Evolutionary conservation across 35 echinoderm and acorn worm species (phyloP).

Genomic region (Anneissia japonica): DNA sequence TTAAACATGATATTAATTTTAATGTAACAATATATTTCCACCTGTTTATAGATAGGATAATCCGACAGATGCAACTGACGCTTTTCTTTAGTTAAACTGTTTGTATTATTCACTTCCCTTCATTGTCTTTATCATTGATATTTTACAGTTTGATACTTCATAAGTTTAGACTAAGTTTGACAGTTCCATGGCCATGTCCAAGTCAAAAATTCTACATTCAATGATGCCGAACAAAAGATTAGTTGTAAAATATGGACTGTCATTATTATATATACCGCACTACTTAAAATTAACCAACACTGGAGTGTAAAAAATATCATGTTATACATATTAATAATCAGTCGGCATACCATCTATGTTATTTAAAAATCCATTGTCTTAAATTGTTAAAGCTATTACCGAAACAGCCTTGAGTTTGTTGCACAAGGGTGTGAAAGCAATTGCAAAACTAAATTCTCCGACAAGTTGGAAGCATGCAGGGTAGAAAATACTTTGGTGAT

Average conservation of each 20-base stretch:
- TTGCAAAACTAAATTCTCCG: neutral
- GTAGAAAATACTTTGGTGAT: neutral
- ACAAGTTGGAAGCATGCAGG: neutral
- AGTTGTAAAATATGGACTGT: neutral
- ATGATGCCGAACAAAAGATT: neutral
- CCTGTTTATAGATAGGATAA: neutral
- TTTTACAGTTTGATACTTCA: neutral
- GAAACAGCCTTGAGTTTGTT: neutral
- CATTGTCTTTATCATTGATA: neutral
- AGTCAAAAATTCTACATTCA: no score
- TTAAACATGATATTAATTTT: neutral
- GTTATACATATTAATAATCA: neutral
- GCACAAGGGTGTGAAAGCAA: neutral
- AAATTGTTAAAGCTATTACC: neutral
- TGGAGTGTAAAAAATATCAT: neutral
- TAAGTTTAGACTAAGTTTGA: neutral
- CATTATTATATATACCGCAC: neutral
- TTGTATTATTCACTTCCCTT: neutral
- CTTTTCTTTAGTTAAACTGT: neutral
- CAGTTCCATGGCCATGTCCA: neutral
- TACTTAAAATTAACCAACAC: neutral
- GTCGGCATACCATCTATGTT: neutral
- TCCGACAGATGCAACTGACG: neutral
- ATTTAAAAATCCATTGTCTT: conserved; percentile 2
- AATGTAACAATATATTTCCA: neutral